Percentiles rank a stretch among this genome's conserved stretches.
phyloP scores from a whole-genome alignment of 2,888 invertebrate genomes.

The Drosophila histrio region DNA sequence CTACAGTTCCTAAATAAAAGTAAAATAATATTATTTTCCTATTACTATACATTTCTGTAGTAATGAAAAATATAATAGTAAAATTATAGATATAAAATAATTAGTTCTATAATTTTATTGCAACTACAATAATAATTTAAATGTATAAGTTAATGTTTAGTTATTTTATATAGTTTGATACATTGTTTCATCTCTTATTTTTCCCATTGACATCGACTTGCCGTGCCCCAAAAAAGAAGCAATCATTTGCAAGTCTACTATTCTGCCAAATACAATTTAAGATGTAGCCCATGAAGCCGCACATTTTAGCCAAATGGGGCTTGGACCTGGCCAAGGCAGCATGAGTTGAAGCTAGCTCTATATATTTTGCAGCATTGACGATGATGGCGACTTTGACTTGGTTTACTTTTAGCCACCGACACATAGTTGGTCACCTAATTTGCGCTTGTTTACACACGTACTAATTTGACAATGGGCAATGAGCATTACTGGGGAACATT shows the following conservation, averaged over 20 bases:
- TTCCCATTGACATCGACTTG: too few species aligned
- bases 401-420: slow-evolving; percentile 57
- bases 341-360: slow-evolving; percentile 24
- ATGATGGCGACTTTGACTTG: slow-evolving; percentile 67
- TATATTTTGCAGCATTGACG: slow-evolving; percentile 24
- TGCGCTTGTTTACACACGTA: slow-evolving; percentile 62
- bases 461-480: slow-evolving; percentile 76
- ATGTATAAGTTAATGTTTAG: too few species aligned
- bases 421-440: slow-evolving; percentile 65
- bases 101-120: too few species aligned
- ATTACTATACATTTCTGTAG: too few species aligned
- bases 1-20: too few species aligned
- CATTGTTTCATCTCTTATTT: background rate
- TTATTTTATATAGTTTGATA: background rate
- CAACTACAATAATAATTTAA: too few species aligned
- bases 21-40: too few species aligned
- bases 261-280: slow-evolving; percentile 30
- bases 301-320: slow-evolving; percentile 31
- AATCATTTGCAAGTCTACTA: background rate
- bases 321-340: slow-evolving; percentile 19
- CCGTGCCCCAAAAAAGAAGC: background rate
- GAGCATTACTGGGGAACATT: slow-evolving; percentile 30
- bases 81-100: too few species aligned
- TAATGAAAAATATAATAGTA: too few species aligned
- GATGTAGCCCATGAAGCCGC: slow-evolving; percentile 44